phyloP scores from a whole-genome alignment of 1,140 invertebrate species.

The Drosophila auraria region DNA sequence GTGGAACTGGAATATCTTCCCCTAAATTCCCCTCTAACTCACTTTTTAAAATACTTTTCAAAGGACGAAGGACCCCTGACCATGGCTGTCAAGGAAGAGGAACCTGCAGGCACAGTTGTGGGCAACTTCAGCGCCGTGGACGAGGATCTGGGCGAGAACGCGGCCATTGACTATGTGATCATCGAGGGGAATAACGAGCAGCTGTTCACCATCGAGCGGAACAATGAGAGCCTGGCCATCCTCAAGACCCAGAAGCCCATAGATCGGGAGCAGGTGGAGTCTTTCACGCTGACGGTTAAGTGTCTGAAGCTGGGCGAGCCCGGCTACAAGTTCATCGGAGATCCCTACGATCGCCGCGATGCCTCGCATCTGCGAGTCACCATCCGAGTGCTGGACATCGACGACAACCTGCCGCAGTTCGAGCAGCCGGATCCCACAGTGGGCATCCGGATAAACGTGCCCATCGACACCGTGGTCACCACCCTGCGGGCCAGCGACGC shows the following conservation, averaged over 20 bases:
- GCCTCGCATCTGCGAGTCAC: conserved; percentile 89
- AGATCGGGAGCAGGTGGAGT: conserved; percentile 88
- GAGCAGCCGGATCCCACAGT: conserved; percentile 89
- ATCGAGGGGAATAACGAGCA: conserved; percentile 91
- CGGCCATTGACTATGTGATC: conserved; percentile 90
- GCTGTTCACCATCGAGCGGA: conserved; percentile 88
- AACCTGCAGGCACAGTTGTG: conserved; percentile 88
- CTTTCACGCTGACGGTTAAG: conserved; percentile 89
- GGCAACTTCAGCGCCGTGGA: conserved; percentile 90
- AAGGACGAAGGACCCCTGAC: conserved; percentile 89
- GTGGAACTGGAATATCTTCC: conserved; percentile 13
- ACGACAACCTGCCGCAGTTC: conserved; percentile 91
- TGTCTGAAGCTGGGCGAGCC: conserved; percentile 86
- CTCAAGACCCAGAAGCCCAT: conserved; percentile 88
- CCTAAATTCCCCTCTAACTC: background rate
- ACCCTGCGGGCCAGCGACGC: conserved; percentile 89
- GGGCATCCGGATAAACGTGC: conserved; percentile 91
- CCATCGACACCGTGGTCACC: conserved; percentile 90
- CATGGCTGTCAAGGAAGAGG: conserved; percentile 89
- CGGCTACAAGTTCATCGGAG: conserved; percentile 80
- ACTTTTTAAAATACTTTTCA: background rate
- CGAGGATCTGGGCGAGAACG: conserved; percentile 91
- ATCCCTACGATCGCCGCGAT: conserved; percentile 86
- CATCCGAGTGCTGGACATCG: conserved; percentile 89
- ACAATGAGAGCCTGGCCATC: conserved; percentile 88